These are phyloP conservation scores for Leptura quadrifasciata DNA, from an alignment of 2,888 invertebrate genomes.

Conservation along the genomic window DNA sequence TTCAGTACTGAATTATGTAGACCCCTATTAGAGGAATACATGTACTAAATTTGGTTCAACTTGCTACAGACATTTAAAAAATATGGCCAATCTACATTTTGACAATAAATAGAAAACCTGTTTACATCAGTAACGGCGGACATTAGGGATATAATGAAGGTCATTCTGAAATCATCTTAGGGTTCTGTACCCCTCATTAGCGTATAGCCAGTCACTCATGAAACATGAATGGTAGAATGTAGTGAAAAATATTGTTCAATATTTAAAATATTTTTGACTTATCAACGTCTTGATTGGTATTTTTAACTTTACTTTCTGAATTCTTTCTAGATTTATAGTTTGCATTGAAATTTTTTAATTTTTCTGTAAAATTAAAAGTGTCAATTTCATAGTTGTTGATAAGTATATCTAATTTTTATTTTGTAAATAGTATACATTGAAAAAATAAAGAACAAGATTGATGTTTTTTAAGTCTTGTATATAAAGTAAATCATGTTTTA, in stretches of 20 bases:
- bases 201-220: too few species aligned
- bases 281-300: neutral
- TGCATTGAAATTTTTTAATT: neutral
- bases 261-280: neutral
- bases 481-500: slow-evolving; percentile 28
- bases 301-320: slow-evolving; percentile 15
- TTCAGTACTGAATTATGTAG: too few species aligned
- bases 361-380: slow-evolving; percentile 12
- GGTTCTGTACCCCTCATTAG: too few species aligned
- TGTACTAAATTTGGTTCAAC: too few species aligned
- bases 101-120: too few species aligned
- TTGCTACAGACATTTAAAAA: too few species aligned
- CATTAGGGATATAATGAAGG: too few species aligned
- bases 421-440: slow-evolving; percentile 6
- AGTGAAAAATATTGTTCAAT: neutral
- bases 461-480: slow-evolving; percentile 24
- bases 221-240: too few species aligned
- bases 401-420: slow-evolving; percentile 1
- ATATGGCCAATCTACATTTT: too few species aligned
- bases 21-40: too few species aligned
- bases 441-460: slow-evolving; percentile 16
- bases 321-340: neutral
- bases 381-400: neutral
- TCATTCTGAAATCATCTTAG: too few species aligned
- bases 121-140: too few species aligned